phyloP scores from a whole-genome alignment of 2,888 invertebrate genomes.

The Patella depressa region DNA sequence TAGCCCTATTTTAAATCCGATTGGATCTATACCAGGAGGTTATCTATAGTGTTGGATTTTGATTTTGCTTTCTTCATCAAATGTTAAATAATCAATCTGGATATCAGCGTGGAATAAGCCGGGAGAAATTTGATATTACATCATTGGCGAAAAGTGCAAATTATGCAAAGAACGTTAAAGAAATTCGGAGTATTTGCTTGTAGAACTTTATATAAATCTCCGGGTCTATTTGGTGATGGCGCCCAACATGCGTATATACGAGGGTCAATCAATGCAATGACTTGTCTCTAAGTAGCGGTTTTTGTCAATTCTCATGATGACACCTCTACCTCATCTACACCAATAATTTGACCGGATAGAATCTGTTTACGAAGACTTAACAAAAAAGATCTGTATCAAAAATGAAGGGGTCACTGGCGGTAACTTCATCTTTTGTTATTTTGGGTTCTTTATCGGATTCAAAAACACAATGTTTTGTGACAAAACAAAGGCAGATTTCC shows the following conservation, averaged over 20 bases:
- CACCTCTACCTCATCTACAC: not conserved
- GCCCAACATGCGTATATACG: not conserved
- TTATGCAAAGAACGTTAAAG: not conserved
- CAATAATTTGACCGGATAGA: not conserved
- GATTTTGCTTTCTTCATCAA: too few species aligned
- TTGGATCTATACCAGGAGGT: too few species aligned
- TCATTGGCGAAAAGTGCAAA: too few species aligned
- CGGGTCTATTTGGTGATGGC: conserved; percentile 2
- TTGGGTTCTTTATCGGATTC: not conserved
- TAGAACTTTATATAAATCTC: not conserved
- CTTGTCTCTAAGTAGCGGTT: not conserved
- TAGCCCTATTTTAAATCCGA: too few species aligned
- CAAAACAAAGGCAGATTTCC: not conserved
- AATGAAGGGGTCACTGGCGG: not conserved
- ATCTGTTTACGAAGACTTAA: too few species aligned
- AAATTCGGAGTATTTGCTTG: not conserved
- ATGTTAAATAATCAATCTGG: too few species aligned
- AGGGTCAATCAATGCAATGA: not conserved
- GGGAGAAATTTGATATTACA: too few species aligned
- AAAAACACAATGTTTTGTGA: not conserved
- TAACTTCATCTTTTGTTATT: too few species aligned
- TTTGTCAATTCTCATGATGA: not conserved
- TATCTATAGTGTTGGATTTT: too few species aligned
- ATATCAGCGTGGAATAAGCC: too few species aligned
- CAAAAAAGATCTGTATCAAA: not conserved